Conservation (phyloP, 2,113 vertebrate species). For the Poeciliopsis retropinna region DNA sequence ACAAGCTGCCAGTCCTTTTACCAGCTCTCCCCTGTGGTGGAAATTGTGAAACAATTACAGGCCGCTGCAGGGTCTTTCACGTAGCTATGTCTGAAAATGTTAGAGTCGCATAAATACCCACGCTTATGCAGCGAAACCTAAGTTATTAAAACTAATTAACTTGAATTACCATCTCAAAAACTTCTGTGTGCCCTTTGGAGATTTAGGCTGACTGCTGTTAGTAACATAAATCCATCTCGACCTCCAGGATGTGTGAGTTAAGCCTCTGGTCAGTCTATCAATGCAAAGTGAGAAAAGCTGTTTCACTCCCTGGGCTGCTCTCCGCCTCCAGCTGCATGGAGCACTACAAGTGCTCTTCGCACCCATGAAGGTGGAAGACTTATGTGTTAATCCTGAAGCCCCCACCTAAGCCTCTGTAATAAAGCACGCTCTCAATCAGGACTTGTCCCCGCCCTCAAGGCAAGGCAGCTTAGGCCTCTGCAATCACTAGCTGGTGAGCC, state of each 20-base stretch:
- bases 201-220: conserved; percentile 71
- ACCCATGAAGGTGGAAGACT: conserved; percentile 80
- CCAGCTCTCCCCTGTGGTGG: conserved; percentile 49
- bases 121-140: conserved; percentile 41
- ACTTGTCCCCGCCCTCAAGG: conserved; percentile 75
- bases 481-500: conserved; percentile 80
- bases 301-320: conserved; percentile 65
- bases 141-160: conserved; percentile 75
- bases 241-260: conserved; percentile 70
- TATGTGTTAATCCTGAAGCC: conserved; percentile 76
- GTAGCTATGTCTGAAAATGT: conserved; percentile 51
- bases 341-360: conserved; percentile 66
- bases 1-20: conserved; percentile 56
- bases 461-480: conserved; percentile 68
- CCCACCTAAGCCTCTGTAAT: conserved; percentile 79
- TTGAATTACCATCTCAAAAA: conserved; percentile 75
- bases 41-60: conserved; percentile 64
- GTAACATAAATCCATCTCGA: conserved; percentile 74
- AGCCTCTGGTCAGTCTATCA: conserved; percentile 78
- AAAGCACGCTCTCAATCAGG: conserved; percentile 82
- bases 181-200: conserved; percentile 61
- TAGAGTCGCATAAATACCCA: conserved; percentile 51
- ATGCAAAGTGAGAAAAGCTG: conserved; percentile 75
- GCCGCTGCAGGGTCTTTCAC: conserved; percentile 48
- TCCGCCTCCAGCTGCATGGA: conserved; percentile 60